phyloP scores from a whole-genome alignment of 2,113 vertebrate genomes.

The Chaenocephalus aceratus region DNA sequence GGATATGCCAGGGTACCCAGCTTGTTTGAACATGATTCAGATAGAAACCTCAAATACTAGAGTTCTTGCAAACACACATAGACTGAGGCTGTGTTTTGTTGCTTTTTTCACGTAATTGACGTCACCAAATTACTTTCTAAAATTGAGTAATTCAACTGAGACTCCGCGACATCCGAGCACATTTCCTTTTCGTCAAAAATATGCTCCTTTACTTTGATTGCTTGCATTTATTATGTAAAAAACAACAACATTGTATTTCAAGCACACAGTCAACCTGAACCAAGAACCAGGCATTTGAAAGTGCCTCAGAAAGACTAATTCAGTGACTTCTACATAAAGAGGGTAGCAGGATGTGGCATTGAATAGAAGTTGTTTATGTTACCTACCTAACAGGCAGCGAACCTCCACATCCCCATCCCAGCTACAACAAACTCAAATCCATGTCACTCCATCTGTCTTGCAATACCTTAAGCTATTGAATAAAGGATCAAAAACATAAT shows the following conservation, averaged over 20 bases:
- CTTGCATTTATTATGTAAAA: neutral
- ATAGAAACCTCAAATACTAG: neutral
- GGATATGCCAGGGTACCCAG: neutral
- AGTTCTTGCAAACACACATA: neutral
- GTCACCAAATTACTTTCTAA: neutral
- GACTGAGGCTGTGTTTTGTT: neutral
- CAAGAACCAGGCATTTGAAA: neutral
- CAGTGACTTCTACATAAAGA: neutral
- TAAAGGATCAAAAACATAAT: neutral
- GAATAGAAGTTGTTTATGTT: slow-evolving; percentile 1
- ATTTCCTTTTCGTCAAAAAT: neutral
- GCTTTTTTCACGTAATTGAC: neutral
- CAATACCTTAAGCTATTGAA: neutral
- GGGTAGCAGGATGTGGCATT: neutral
- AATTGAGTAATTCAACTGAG: neutral
- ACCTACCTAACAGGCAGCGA: neutral
- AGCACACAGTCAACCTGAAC: neutral
- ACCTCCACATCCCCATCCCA: neutral
- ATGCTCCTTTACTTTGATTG: neutral
- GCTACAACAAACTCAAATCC: neutral
- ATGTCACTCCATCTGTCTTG: neutral
- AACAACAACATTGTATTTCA: neutral
- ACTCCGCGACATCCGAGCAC: neutral
- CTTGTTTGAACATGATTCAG: neutral
- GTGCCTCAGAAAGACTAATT: neutral